Evolutionary conservation across 2,888 invertebrate species (phyloP), one percentile per base, ranked within the genome.

Genomic region (Gymnoscelis rufifasciata): DNA sequence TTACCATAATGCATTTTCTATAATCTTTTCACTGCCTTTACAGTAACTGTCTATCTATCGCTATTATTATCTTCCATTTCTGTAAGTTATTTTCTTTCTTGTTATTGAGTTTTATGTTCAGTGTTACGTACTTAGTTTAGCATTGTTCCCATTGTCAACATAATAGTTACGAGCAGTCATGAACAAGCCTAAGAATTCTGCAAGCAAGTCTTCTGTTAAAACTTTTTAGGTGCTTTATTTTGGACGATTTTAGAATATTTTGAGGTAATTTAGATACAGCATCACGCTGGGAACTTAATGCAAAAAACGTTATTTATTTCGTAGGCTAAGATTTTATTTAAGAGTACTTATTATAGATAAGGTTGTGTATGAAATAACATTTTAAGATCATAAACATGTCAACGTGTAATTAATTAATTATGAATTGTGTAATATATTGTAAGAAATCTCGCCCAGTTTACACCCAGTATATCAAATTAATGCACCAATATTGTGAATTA

Each of bases 401-500:
- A 43, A 26, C 43, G 38, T 44, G 40, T 43, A 46, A 45, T 41
- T 41, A 60, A 56, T 58, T 56, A 14, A 58, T 59, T 44, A 44
- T 41, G 27, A 36, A 29, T 48, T 51, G 37, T 47, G 39, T 63
- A 60, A 60, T 60, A 60, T 66, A 58, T 70, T 74, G 70, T 82
- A 78, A 75, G 73, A 73, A 74, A 78, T 74, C 72, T 78, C 71
- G 68, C 78, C 78, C 74, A 76, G 70, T 78, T 76, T 77, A 80
- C 79, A 75, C 77, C 79, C 69, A 74, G 65, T 71, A 77, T 63
- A 78, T 66, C 76, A 74, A 64, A 48, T 13, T 40, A 11, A 50
- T 78, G 86, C 87, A 87, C 87, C 76, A 70, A 41, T 66, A 65
- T 61, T 83, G 82, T 86, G 83, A 74, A 68, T 80, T 81, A 82